Percentiles rank a stretch among this genome's conserved stretches.
Conservation (phyloP, 2,113 vertebrate genomes). For the Hippocampus guttulatus region DNA sequence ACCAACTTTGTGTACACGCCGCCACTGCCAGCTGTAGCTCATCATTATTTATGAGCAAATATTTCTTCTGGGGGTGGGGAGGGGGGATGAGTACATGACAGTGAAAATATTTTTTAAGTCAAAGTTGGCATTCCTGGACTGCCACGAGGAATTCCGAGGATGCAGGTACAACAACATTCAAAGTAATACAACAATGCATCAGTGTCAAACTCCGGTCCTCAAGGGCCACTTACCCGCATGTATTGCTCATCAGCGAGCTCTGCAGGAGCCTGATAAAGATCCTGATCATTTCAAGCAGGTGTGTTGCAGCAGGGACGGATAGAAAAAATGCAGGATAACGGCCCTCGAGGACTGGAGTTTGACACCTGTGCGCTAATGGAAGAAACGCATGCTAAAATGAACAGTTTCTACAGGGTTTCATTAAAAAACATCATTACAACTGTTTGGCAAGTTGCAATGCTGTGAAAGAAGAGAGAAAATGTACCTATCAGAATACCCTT, state of each 20-base stretch:
- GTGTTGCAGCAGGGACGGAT: too few relatives aligned
- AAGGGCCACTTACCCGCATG: too few relatives aligned
- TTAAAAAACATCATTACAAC: slow-evolving; percentile 1
- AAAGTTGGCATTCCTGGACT: slow-evolving; percentile 66
- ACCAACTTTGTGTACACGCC: slow-evolving; percentile 10
- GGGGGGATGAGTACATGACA: slow-evolving; percentile 30
- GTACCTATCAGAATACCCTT: not conserved
- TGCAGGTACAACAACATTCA: slow-evolving; percentile 16
- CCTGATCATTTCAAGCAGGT: too few relatives aligned
- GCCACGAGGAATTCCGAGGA: slow-evolving; percentile 48
- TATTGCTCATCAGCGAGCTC: too few relatives aligned
- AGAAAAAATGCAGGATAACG: too few relatives aligned
- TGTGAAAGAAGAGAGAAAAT: not conserved
- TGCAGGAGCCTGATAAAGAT: too few relatives aligned
- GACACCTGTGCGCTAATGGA: not conserved
- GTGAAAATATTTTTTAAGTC: slow-evolving; percentile 54
- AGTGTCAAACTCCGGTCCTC: too few relatives aligned
- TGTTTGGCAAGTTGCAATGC: slow-evolving; percentile 3
- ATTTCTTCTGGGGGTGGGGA: slow-evolving; percentile 22
- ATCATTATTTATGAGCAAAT: slow-evolving; percentile 69
- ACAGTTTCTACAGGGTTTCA: slow-evolving; percentile 1
- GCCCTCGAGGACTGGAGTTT: too few relatives aligned
- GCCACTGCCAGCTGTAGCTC: slow-evolving; percentile 50
- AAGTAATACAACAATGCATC: not conserved
- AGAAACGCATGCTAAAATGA: not conserved